Conservation (phyloP, 1,140 invertebrate genomes). For the Frieseomelitta varia region DNA sequence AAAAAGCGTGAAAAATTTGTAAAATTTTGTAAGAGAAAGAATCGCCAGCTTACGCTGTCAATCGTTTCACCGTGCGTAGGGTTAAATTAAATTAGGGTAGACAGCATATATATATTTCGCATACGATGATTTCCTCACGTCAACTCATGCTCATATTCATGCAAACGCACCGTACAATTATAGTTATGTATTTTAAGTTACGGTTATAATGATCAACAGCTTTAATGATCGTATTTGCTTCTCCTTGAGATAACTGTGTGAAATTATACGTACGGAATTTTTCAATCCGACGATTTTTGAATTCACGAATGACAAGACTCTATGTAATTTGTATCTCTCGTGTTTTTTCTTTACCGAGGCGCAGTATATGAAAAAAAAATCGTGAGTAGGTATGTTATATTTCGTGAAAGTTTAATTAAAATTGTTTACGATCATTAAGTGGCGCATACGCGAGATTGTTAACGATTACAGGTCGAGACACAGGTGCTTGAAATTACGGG, state of each 20-base stretch:
- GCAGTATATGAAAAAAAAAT: neutral
- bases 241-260: neutral
- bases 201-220: neutral
- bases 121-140: neutral
- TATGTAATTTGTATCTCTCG: neutral
- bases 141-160: neutral
- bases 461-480: neutral
- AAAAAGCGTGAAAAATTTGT: too few relatives aligned
- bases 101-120: neutral
- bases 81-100: neutral
- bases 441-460: neutral
- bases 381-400: neutral
- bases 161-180: neutral
- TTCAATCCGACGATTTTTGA: neutral
- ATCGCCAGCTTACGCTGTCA: neutral
- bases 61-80: neutral
- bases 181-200: neutral
- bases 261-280: neutral
- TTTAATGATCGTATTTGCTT: neutral
- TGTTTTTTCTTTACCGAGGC: neutral
- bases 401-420: slow-evolving; percentile 2
- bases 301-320: neutral
- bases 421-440: slow-evolving; percentile 4
- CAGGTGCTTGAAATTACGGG: neutral
- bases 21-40: too few relatives aligned